Percentiles rank a stretch among this genome's conserved stretches.
Evolutionary conservation across 2,888 invertebrate species (phyloP).

Genomic region (Thymelicus acteon): DNA sequence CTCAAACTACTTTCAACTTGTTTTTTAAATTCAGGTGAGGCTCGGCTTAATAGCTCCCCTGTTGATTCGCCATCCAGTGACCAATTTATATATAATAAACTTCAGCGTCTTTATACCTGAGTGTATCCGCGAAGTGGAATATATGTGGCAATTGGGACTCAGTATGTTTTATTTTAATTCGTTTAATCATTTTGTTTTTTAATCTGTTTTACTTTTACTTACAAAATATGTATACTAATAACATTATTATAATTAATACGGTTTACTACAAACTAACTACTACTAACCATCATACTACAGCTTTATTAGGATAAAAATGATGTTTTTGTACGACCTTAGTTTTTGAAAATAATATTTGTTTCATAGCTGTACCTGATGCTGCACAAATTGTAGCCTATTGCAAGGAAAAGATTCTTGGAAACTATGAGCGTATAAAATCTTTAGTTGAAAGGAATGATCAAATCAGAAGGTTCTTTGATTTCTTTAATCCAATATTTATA

Average conservation of each 20-base stretch:
- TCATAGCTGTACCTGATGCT: constrained; percentile 88
- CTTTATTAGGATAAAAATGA: too few relatives aligned
- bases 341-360: neutral
- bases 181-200: neutral
- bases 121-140: constrained; percentile 91
- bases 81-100: constrained; percentile 88
- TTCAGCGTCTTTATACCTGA: constrained; percentile 90
- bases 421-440: constrained; percentile 85
- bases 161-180: constrained; percentile 63
- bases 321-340: too few relatives aligned
- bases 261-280: too few relatives aligned
- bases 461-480: constrained; percentile 70
- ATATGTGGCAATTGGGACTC: constrained; percentile 90
- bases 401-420: constrained; percentile 87
- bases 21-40: constrained; percentile 76
- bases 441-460: constrained; percentile 86
- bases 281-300: too few relatives aligned
- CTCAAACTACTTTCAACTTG: neutral
- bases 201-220: too few relatives aligned
- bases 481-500: neutral
- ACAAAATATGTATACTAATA: too few relatives aligned
- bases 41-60: constrained; percentile 89
- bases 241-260: too few relatives aligned
- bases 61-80: constrained; percentile 87
- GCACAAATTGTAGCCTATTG: constrained; percentile 90